A percentile compares a stretch with the other conserved stretches of the same genome.
Evolutionary conservation across 2,113 vertebrate genomes (phyloP).

Genomic region (Sylvia atricapilla): DNA sequence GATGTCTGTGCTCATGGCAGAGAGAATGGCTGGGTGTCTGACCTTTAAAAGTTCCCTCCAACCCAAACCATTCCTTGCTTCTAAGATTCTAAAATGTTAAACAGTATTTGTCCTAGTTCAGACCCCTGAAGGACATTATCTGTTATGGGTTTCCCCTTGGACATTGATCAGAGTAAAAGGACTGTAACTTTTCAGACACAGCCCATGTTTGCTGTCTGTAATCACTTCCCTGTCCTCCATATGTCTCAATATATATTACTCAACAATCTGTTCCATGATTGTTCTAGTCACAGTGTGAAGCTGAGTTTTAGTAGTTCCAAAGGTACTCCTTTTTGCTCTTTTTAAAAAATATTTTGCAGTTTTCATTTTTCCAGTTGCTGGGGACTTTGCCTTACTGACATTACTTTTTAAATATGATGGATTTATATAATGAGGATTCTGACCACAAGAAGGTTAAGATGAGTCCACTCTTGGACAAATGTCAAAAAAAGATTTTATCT

Average conservation of each 20-base stretch:
- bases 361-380: not conserved
- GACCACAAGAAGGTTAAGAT: not conserved
- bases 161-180: not conserved
- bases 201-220: not conserved
- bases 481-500: fast-evolving
- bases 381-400: not conserved
- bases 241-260: not conserved
- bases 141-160: not conserved
- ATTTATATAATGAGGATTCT: not conserved
- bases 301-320: not conserved
- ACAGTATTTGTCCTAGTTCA: not conserved
- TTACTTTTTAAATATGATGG: not conserved
- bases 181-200: not conserved
- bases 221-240: not conserved
- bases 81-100: not conserved
- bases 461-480: not conserved
- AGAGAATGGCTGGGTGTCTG: not conserved
- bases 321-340: not conserved
- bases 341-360: not conserved
- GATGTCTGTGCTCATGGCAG: not conserved
- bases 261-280: not conserved
- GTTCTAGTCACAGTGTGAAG: not conserved
- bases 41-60: not conserved
- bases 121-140: not conserved
- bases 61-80: not conserved